Evolutionary conservation across 2,888 invertebrate genomes (phyloP).

Genomic region (Brenthis hecate): DNA sequence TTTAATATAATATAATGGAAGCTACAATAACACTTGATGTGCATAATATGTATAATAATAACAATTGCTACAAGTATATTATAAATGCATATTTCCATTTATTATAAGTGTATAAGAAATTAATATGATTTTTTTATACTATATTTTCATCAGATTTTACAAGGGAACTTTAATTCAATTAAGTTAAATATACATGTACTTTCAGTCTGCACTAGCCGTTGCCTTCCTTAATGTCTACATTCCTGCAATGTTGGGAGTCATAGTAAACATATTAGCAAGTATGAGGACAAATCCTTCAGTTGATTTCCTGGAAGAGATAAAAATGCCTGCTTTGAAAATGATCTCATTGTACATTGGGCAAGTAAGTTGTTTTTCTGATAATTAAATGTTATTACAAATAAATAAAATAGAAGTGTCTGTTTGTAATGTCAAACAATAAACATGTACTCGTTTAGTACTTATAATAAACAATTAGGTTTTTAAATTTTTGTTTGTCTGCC

Average conservation of each 20-base stretch:
- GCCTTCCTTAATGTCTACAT: conserved; percentile 95
- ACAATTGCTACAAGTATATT: background rate
- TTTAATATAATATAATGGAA: background rate
- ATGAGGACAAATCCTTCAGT: conserved; percentile 59
- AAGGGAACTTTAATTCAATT: no score
- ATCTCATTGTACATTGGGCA: conserved; percentile 87
- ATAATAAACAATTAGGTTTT: no score
- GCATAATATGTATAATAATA: no score
- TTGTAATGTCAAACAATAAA: no score
- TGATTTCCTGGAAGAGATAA: conserved; percentile 84
- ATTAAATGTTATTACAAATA: no score
- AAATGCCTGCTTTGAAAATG: conserved; percentile 85
- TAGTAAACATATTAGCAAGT: conserved; percentile 86
- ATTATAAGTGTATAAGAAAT: background rate
- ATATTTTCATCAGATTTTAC: conserved; percentile 42
- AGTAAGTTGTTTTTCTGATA: conserved; percentile 66
- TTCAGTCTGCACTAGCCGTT: conserved; percentile 92
- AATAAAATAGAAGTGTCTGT: no score
- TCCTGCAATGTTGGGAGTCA: conserved; percentile 90
- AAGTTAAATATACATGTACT: no score
- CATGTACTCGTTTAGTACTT: no score
- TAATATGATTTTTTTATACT: conserved; percentile 1
- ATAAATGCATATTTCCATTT: background rate
- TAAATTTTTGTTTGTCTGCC: no score
- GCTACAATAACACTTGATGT: no score